A percentile compares a stretch with the other conserved stretches of the same genome.
Evolutionary conservation across 1,140 invertebrate genomes (phyloP).

Genomic region (Zaprionus tsacasi): DNA sequence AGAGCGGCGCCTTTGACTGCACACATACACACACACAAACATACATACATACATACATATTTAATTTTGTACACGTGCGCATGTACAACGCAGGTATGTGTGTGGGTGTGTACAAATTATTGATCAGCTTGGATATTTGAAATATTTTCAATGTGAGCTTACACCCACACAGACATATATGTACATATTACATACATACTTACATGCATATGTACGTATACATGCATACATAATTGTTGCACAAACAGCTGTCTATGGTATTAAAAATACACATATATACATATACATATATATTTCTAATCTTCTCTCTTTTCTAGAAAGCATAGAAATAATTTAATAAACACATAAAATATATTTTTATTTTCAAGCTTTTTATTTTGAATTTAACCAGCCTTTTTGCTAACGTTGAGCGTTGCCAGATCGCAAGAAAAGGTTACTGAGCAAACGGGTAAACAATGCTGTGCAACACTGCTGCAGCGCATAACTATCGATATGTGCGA

Average conservation of each 20-base stretch:
- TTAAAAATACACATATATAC: no score
- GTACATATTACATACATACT: not conserved
- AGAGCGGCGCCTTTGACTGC: slow-evolving; percentile 5
- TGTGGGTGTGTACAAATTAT: slow-evolving; percentile 14
- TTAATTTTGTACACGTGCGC: slow-evolving; percentile 3
- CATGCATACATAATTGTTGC: not conserved
- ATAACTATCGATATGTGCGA: not conserved
- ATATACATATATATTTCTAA: no score
- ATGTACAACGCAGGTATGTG: slow-evolving; percentile 2
- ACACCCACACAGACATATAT: not conserved
- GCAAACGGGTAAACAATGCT: not conserved
- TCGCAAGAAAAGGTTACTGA: not conserved
- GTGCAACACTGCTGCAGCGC: slow-evolving; percentile 19
- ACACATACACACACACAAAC: not conserved
- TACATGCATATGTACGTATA: not conserved
- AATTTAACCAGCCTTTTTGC: not conserved
- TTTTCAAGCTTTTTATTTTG: not conserved
- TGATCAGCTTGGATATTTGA: slow-evolving; percentile 17
- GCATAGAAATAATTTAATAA: not conserved
- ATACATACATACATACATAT: not conserved
- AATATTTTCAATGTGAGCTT: not conserved
- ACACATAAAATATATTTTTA: no score
- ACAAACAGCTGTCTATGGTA: not conserved
- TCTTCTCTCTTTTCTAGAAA: no score
- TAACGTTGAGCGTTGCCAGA: slow-evolving; percentile 12